These are phyloP conservation scores for Belonocnema kinseyi DNA, from an alignment of 1,140 invertebrate genomes.

Conservation along the genomic window DNA sequence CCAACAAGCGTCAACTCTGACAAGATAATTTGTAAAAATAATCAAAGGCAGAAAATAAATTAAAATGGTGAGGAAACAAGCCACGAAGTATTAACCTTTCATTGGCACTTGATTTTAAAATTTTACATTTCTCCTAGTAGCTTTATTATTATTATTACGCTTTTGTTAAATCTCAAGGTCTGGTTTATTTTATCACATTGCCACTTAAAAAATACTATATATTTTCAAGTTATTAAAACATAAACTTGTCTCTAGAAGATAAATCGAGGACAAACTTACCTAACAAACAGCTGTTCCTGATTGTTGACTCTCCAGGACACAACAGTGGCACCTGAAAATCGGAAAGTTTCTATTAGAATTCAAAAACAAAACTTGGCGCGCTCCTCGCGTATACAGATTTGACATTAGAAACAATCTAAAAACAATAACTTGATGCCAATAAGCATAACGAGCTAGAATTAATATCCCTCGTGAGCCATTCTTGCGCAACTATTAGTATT, in stretches of 20 bases:
- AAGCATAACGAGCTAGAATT: not conserved
- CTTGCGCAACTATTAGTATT: not conserved
- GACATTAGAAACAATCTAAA: not conserved
- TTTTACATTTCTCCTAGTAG: not conserved
- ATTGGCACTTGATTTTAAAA: not conserved
- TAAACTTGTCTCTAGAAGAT: not conserved
- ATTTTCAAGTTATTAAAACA: not conserved
- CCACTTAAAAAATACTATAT: not conserved
- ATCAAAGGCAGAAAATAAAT: no score
- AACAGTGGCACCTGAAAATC: conserved; percentile 90
- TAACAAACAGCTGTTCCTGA: conserved; percentile 95
- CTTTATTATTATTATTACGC: no score
- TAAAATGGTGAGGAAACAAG: no score
- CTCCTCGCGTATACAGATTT: not conserved
- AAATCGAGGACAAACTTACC: conserved; percentile 78
- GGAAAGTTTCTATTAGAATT: conserved; percentile 43
- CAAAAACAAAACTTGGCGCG: not conserved
- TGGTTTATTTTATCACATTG: not conserved
- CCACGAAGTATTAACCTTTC: not conserved
- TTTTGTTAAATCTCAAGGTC: no score
- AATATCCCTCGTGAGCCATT: not conserved
- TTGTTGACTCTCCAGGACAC: conserved; percentile 97
- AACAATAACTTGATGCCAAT: not conserved
- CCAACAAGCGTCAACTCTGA: not conserved
- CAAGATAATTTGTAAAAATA: not conserved